Evolutionary conservation across 1,140 invertebrate species (phyloP), one percentile per base, ranked within the genome.

Genomic region (Pachyrhynchus sulphureomaculatus): DNA sequence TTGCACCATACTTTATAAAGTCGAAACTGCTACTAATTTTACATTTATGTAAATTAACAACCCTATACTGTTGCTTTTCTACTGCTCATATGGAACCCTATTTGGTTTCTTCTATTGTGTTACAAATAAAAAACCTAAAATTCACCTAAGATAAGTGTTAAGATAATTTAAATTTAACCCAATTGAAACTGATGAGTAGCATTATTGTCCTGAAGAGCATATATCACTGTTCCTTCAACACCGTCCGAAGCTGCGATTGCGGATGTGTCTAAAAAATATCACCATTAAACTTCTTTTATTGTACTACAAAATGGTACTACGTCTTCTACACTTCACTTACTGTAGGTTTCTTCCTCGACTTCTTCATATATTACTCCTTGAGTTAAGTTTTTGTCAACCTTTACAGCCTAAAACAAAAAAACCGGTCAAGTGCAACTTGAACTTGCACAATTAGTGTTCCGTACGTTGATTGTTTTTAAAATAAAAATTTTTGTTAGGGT

Each of bases 171-270:
- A 26, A 47, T 37, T 34, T 54, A 75, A 33, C 67, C 70, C 41
- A 76, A 60, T 60, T 75, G 73, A 66, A 75, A 76, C 56, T 76
- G 73, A 62, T 76, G 75, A 17, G 73, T 67, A 37, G 65, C 37
- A 66, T 69, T 72, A 64, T 65, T 73, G 54, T 73, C 72, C 63
- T 75, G 75, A 65, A 75, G 73, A 6, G 75, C 70, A 57, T 76
- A 76, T 39, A 76, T 75, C 12, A 76, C 74, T 6, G 75, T 72
- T 57, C 74, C 73, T 26, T 62, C 65, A 42, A 67, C 68, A 62
- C 59, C 69, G 41, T 72, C 68, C 1, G 70, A 57, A 41, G 69
- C 41, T 8, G 44, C 41, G 2, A 13, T 48, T 39, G 72, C 58
- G 23, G 71, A 39, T 45, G 72, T 21, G 63, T 69, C 72, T 74